A percentile compares a stretch with the other conserved stretches of the same genome.
phyloP scores from a whole-genome alignment of 2,888 invertebrate genomes.

The Hipparchia semele region DNA sequence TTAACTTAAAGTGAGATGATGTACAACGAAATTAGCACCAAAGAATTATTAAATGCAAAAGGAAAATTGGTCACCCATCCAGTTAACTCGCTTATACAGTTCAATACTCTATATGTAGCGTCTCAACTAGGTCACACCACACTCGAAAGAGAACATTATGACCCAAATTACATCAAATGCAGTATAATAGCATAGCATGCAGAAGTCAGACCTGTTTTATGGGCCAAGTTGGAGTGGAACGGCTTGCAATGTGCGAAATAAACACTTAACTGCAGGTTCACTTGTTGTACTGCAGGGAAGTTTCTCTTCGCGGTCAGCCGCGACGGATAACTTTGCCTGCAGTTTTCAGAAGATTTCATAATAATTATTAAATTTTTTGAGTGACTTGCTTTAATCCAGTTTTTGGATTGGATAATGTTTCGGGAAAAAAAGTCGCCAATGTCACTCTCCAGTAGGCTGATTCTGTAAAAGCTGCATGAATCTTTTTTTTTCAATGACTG shows the following conservation, averaged over 20 bases:
- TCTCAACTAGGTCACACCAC: neutral
- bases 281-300: slow-evolving; percentile 72
- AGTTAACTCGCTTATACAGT: no score
- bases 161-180: slow-evolving; percentile 7
- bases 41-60: no score
- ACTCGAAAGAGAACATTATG: neutral
- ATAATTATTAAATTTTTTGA: neutral
- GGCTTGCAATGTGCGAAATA: slow-evolving; percentile 76
- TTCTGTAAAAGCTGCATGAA: no score
- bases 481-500: no score
- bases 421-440: no score
- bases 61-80: no score
- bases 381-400: neutral
- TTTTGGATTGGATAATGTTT: no score
- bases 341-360: slow-evolving; percentile 30
- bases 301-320: slow-evolving; percentile 66
- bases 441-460: no score
- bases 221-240: slow-evolving; percentile 52
- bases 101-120: no score
- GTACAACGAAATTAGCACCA: no score
- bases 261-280: slow-evolving; percentile 80
- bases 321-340: slow-evolving; percentile 55
- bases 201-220: slow-evolving; percentile 53
- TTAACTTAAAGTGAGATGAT: no score
- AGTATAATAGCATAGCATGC: slow-evolving; percentile 28